These are phyloP conservation scores for Paracentrotus lividus DNA, from an alignment of 53 echinoderm and acorn worm genomes.

Conservation along the genomic window DNA sequence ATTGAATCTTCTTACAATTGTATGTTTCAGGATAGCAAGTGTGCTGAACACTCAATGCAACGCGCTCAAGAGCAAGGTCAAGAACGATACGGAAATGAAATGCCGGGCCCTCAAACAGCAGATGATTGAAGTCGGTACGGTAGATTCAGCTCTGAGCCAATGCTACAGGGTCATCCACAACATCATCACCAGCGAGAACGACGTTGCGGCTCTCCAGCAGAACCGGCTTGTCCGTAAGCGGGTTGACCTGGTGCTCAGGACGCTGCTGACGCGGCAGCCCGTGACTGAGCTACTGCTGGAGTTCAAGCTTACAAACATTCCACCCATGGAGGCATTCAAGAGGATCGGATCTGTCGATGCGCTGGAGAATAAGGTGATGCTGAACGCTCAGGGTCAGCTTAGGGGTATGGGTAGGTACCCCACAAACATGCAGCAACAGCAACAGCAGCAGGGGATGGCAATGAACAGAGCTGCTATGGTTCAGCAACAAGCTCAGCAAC, in stretches of 20 bases:
- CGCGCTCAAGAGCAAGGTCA: slow-evolving; percentile 75
- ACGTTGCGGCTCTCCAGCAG: slow-evolving; percentile 78
- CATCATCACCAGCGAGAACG: slow-evolving; percentile 76
- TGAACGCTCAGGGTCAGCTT: background rate
- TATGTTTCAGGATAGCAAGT: slow-evolving; percentile 75
- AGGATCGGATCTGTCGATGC: slow-evolving; percentile 13
- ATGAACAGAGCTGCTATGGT: background rate
- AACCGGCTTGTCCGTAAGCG: slow-evolving; percentile 31
- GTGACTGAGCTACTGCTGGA: slow-evolving; percentile 50
- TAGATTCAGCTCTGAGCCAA: slow-evolving; percentile 83
- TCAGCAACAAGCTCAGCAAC: slow-evolving; percentile 13
- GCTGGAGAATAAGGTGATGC: background rate
- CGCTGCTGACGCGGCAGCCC: slow-evolving; percentile 42
- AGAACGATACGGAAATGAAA: slow-evolving; percentile 78
- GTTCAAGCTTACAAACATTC: slow-evolving; percentile 37
- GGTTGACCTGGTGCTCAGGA: slow-evolving; percentile 14
- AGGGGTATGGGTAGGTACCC: background rate
- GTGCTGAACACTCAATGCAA: slow-evolving; percentile 3
- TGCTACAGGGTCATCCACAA: slow-evolving; percentile 81
- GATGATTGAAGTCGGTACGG: slow-evolving; percentile 78
- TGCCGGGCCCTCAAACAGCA: slow-evolving; percentile 80
- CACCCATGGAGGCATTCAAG: slow-evolving; percentile 24
- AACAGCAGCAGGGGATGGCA: background rate
- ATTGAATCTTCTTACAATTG: background rate
- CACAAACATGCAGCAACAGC: background rate